Evolutionary conservation across 1,140 invertebrate species (phyloP), one percentile per base, ranked within the genome.

Genomic region (Goniozus legneri): DNA sequence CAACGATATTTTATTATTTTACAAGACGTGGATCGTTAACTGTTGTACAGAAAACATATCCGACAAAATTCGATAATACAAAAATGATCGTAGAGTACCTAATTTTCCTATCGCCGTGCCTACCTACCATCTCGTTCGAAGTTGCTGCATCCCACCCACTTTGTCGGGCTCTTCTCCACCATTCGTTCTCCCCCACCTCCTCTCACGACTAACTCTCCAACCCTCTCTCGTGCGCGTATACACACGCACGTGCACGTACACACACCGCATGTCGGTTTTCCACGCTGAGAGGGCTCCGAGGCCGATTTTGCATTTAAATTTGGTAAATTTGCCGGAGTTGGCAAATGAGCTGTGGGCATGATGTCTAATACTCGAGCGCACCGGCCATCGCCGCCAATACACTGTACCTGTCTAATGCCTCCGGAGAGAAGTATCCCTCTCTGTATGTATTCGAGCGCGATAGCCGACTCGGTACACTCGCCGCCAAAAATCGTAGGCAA

Each of bases 241-340:
- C 16, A 31, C 20, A 24, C 15, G 19, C 27, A 22, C 24, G 24
- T 19, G 39, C 50, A 36, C 50, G 45, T 42, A 30, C 19, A 16
- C 40, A 32, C 22, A 13, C 18, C 13, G 19, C 33, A 18, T 34
- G 30, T 19, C 41, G 31, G 27, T 43, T 34, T 42, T 16, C 54
- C n/a, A 21, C 27, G 38, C 43, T 47, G 52, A 45, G 50, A 48
- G 45, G 56, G 50, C 58, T 50, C 45, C 56, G 54, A n/a, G n/a
- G 60, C 66, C 67, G 69, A 72, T 72, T 72, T 72, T 72, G 67
- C 69, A 72, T 72, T 72, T 70, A 72, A 72, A 72, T 72, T 72
- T 72, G 62, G 65, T 67, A 70, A 72, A 72, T 70, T 72, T 70
- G 59, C 66, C 67, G 57, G 65, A 72, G 66, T 72, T 70, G 66